phyloP scores from a whole-genome alignment of 2,888 invertebrate genomes.

The Leptinotarsa peninsularis region DNA sequence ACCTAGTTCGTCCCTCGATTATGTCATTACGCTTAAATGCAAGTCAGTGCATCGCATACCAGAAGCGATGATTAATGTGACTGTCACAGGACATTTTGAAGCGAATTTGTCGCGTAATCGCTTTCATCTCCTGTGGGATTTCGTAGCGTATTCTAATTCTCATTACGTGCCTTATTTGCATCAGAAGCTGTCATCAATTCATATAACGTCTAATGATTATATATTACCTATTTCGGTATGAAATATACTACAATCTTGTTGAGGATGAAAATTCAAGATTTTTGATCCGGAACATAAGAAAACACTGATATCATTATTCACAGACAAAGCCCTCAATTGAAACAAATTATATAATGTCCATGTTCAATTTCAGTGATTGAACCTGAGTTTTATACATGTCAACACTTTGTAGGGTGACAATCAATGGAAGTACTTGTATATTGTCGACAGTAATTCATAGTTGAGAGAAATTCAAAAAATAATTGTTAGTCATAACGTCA shows the following conservation, averaged over 20 bases:
- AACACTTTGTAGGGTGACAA: no score
- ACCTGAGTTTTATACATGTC: no score
- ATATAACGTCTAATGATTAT: constrained; percentile 45
- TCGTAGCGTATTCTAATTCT: constrained; percentile 48
- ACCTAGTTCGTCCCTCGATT: constrained; percentile 25
- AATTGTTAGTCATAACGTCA: no score
- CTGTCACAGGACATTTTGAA: constrained; percentile 57
- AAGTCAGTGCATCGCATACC: constrained; percentile 49
- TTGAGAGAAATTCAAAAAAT: no score
- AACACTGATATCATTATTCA: background rate
- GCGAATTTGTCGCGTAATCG: constrained; percentile 61
- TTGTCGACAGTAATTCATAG: no score
- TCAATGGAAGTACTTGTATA: no score
- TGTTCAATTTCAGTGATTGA: no score
- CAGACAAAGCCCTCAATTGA: background rate
- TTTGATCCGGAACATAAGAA: background rate
- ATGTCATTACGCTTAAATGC: constrained; percentile 47
- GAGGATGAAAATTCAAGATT: background rate
- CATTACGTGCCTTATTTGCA: constrained; percentile 53
- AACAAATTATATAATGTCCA: no score
- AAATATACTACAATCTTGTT: background rate
- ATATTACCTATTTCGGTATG: constrained; percentile 41
- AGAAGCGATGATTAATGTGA: constrained; percentile 55
- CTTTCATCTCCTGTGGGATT: constrained; percentile 48
- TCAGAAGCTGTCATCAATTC: constrained; percentile 49